Evolutionary conservation across 2,113 vertebrate genomes (phyloP), one percentile per base, ranked within the genome.

Genomic region (Gadus macrocephalus): DNA sequence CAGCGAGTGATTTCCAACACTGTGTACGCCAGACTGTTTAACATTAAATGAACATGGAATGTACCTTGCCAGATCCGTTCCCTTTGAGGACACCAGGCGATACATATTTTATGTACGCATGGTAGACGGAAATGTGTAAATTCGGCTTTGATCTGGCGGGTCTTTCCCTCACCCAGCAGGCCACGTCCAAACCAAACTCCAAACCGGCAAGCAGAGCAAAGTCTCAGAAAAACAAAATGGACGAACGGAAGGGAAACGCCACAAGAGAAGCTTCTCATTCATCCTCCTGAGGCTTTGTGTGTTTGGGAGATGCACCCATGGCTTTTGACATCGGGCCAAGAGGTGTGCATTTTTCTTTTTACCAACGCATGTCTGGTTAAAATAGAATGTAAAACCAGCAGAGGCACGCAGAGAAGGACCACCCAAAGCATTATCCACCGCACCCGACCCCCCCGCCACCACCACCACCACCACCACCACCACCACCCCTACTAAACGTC

Each of bases 371-470:
- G 83, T 27, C 85, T 86, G 84, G 83, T 85, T 83, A 69, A 71
- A 81, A 87, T 89, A 81, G 85, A 86, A 83, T 89, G 85, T 88
- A 82, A 85, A 86, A 83, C 89, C 68, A 83, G 85, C 72, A 60
- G 71, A 84, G 83, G 80, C 89, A 86, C 79, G 88, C 88, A 83
- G 78, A 63, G 79, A 77, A 71, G 86, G 91, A 91, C 89, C 89
- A 91, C 89, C 88, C 90, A 90, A 83, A 90, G 70, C 67, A 85
- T 72, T 81, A 76, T 74, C 76, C 78, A 19, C 64, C 72, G 66
- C 17, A 8, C 19, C 11, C 17, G 60, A 17, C 14, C 22, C 9
- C 22, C 22, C 60, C n/a, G 6, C 2, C 59, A 22, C 60, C 4
- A 27, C 1, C 22, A 22, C 76, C 78, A 80, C 80, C 81, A 80